Base-by-base conservation (phyloP, 1,140 invertebrate genomes). In the Rhynchophorus ferrugineus region DNA sequence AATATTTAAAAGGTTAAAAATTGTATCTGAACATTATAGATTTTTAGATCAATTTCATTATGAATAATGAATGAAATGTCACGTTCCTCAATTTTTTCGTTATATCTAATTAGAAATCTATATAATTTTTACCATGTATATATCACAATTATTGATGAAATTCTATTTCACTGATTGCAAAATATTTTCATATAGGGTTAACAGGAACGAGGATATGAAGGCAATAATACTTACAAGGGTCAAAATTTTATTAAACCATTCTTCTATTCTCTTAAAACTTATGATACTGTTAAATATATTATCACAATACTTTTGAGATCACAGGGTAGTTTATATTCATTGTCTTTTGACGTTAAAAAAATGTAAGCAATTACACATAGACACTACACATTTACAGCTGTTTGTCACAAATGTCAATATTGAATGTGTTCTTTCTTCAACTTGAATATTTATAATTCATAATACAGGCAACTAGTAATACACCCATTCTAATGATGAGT, bases 281-380 rank as follows among this genome's bases (percentile, higher is more conserved):
- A 46, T 29, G 11, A 22, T 48, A 37, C 22, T 34, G n/a, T 44
- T 39, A 18, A n/a, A 24, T 44, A 45, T 54, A 42, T 34, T 42
- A 54, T 54, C 52, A 54, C 52, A 54, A 54, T 45, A 37, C 37
- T 43, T 46, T 36, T 24, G 45, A 47, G 17, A 54, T 54, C 52
- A 54, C 52, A 54, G 52, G 16, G 43, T 34, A 44, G 19, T 24
- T 45, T 48, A 33, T 11, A 34, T 45, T 33, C 50, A 52, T 52
- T 37, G 43, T 49, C 22, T 18, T 45, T 45, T 45, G 13, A 22
- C 11, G 9, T 35, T 34, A 36, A 20, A 13, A 44, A 51, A 50
- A 50, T 29, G 20, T 37, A n/a, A 34, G 14, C 21, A 22, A 41
- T 7, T 41, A 33, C 29, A n/a, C 21, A 16, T 16, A 35, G 14